Conservation (phyloP, 2,113 vertebrate species). For the Scolopax mira region DNA sequence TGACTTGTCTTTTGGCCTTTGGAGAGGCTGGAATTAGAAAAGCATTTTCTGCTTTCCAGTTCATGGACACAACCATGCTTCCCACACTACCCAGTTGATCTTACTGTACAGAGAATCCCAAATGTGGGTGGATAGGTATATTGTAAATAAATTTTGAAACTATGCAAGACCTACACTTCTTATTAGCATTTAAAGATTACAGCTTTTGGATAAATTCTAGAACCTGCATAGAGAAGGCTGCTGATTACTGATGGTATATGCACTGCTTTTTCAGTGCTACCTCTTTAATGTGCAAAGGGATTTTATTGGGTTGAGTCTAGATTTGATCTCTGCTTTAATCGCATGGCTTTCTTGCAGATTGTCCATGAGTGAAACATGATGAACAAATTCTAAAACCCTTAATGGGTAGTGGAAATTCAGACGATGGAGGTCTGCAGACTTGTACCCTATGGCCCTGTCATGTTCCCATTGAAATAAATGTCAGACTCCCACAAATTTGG, state of each 20-base stretch:
- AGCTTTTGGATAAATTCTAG: background rate
- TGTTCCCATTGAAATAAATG: background rate
- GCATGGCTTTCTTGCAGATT: background rate
- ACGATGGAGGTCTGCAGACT: background rate
- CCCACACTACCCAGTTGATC: background rate
- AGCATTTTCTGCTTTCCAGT: background rate
- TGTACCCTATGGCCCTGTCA: too few species aligned
- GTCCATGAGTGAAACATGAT: background rate
- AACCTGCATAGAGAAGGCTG: background rate
- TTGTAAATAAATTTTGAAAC: background rate
- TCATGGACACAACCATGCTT: background rate
- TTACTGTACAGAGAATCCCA: background rate
- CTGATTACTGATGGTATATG: background rate
- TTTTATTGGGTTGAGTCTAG: background rate
- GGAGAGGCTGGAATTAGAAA: background rate
- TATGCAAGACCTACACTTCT: background rate
- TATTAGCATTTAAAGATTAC: background rate
- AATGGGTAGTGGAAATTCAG: background rate
- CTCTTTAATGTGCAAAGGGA: background rate
- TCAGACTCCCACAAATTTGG: background rate
- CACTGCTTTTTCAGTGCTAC: background rate
- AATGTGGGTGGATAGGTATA: accelerated
- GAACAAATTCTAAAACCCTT: background rate
- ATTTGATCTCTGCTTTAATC: background rate
- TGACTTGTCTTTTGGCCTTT: background rate